These are phyloP conservation scores for Bucorvus abyssinicus DNA, from an alignment of 2,797 vertebrate species.

Conservation along the genomic window DNA sequence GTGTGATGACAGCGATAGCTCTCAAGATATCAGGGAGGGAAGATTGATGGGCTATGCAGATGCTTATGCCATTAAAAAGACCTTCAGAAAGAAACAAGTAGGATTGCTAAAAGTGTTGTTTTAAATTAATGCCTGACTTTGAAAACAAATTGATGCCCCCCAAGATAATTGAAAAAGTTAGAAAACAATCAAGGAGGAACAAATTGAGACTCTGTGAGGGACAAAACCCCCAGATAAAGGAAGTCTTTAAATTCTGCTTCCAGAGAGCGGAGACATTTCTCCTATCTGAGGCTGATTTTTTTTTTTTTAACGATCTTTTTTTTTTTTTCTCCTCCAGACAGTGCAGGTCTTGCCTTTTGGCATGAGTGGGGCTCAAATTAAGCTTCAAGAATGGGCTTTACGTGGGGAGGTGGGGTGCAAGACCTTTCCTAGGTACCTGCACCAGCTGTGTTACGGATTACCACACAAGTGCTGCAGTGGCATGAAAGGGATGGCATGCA, in stretches of 20 bases:
- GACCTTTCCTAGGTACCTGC: too few species aligned
- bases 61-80: conserved; percentile 36
- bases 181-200: conserved; percentile 22
- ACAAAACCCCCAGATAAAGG: background rate
- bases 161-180: conserved; percentile 42
- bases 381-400: background rate
- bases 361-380: background rate
- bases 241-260: background rate
- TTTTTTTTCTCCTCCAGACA: background rate
- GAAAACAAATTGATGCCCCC: conserved; percentile 42
- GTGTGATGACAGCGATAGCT: conserved; percentile 7
- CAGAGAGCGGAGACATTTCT: background rate
- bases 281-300: background rate
- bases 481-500: background rate
- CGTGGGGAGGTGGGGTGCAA: accelerated
- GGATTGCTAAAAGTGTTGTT: background rate
- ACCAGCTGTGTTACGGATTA: accelerated
- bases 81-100: conserved; percentile 39
- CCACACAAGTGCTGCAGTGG: accelerated
- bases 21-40: conserved; percentile 21
- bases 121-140: conserved; percentile 45
- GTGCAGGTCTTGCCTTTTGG: background rate
- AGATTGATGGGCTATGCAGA: conserved; percentile 60
- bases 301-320: background rate
- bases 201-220: background rate